These are phyloP conservation scores for Atethmia centrago DNA, from an alignment of 2,888 invertebrate genomes.

Conservation along the genomic window DNA sequence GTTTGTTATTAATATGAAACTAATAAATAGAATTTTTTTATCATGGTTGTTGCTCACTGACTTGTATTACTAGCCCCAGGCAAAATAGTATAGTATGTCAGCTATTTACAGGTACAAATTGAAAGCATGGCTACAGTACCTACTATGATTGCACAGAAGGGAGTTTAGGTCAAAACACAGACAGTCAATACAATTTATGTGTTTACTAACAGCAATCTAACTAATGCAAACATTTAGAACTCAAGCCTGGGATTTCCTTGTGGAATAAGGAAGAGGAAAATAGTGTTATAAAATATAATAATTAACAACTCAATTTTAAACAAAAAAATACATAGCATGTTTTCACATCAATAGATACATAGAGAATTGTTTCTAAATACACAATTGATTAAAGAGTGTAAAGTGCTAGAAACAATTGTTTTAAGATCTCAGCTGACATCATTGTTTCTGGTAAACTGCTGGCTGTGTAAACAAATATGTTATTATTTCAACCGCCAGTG, in stretches of 20 bases:
- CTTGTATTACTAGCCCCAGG: not conserved
- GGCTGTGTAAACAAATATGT: conserved; percentile 49
- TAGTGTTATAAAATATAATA: conserved; percentile 8
- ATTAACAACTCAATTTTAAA: conserved; percentile 1
- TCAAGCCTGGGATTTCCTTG: conserved; percentile 17
- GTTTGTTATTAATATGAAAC: not conserved
- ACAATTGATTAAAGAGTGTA: not conserved
- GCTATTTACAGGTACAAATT: not conserved
- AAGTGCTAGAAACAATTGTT: not conserved
- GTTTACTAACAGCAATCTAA: not conserved
- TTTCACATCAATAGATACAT: not conserved
- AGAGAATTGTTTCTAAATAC: not conserved
- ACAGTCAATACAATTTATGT: not conserved
- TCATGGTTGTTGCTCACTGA: not conserved
- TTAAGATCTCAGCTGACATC: conserved; percentile 23
- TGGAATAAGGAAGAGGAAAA: conserved; percentile 29
- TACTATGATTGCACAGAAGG: not conserved
- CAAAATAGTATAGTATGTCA: not conserved
- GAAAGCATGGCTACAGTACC: not conserved
- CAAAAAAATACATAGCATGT: not conserved
- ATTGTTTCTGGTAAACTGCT: conserved; percentile 33
- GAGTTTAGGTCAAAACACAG: not conserved
- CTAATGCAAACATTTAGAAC: not conserved
- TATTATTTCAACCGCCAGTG: conserved; percentile 28
- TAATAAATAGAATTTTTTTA: not conserved